Conservation (phyloP, 2,113 vertebrate species). For the Thunnus maccoyii region DNA sequence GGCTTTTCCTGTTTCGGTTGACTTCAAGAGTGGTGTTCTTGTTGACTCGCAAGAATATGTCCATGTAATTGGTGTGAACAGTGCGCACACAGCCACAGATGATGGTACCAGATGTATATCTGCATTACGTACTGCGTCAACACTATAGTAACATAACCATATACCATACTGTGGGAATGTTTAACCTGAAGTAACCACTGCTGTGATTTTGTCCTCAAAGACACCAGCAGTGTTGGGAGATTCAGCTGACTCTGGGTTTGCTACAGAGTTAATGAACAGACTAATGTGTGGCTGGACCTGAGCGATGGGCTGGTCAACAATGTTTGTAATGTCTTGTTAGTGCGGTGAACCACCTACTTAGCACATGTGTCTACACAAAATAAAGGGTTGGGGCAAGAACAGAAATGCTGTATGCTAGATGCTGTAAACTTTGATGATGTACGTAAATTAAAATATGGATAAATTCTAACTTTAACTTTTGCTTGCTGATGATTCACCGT, state of each 20-base stretch:
- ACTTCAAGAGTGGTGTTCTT: too few species aligned
- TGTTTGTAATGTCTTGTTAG: slow-evolving; percentile 1
- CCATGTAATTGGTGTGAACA: too few species aligned
- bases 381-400: background rate
- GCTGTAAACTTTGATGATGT: too few species aligned
- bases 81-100: too few species aligned
- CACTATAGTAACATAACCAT: background rate
- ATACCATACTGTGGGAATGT: background rate
- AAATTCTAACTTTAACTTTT: too few species aligned
- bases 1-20: too few species aligned
- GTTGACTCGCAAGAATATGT: too few species aligned
- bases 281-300: slow-evolving; percentile 25
- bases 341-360: background rate
- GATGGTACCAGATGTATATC: too few species aligned
- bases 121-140: background rate
- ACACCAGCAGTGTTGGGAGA: background rate
- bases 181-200: background rate
- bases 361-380: background rate
- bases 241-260: slow-evolving; percentile 25
- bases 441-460: too few species aligned
- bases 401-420: background rate
- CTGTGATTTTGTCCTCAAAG: slow-evolving; percentile 10
- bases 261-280: slow-evolving; percentile 14
- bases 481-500: too few species aligned
- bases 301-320: slow-evolving; percentile 4